Conservation (phyloP, 2,113 vertebrate genomes). For the Rhinolophus ferrumequinum region DNA sequence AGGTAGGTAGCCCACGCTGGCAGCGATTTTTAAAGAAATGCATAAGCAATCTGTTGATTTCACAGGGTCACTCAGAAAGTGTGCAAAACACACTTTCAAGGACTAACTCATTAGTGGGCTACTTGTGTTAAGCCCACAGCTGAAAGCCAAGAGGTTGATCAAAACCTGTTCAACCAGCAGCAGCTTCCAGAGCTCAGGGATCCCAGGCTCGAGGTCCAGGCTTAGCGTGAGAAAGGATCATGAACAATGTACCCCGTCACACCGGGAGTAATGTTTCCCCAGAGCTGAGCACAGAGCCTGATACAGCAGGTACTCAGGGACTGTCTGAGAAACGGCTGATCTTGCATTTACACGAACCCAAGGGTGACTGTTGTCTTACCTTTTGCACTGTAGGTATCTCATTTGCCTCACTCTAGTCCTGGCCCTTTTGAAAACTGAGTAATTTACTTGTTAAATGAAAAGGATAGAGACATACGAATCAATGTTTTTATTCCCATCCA, state of each 20-base stretch:
- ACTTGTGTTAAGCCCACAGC: neutral
- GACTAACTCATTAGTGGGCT: neutral
- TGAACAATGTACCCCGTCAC: neutral
- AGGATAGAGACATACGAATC: neutral
- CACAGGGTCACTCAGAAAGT: neutral
- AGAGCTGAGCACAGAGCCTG: neutral
- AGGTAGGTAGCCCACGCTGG: neutral
- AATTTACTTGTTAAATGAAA: conserved; percentile 22
- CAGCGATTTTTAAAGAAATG: neutral
- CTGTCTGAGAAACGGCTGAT: neutral
- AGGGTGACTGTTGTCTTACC: neutral
- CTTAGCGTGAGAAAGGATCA: neutral
- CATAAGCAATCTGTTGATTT: neutral
- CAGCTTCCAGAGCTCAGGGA: neutral
- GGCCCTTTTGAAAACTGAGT: conserved; percentile 57
- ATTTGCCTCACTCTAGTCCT: neutral
- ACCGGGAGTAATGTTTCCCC: neutral
- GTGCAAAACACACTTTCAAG: neutral
- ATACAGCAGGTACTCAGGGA: neutral
- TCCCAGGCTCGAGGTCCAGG: neutral
- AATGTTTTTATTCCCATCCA: neutral
- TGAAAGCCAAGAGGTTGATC: conserved; percentile 7
- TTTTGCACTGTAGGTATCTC: neutral
- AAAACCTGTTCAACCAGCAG: conserved; percentile 20
- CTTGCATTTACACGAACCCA: neutral